phyloP scores from a whole-genome alignment of 2,888 invertebrate species.

The Heteromyza rotundicornis region DNA sequence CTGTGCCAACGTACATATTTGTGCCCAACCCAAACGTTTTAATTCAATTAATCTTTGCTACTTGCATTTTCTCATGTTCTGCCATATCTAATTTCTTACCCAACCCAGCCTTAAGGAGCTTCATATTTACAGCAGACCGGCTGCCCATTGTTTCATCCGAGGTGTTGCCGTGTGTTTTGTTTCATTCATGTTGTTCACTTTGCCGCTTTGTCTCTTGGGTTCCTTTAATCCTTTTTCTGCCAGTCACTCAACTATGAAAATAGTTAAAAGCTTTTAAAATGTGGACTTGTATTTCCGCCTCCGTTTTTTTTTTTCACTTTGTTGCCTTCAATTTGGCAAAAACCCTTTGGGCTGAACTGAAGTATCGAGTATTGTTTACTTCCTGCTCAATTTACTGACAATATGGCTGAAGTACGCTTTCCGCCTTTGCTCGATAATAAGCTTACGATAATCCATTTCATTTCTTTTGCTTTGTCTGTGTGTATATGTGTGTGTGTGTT shows the following conservation, averaged over 20 bases:
- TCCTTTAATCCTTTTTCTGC: neutral
- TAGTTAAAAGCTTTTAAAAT: conserved; percentile 2
- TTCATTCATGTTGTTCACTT: neutral
- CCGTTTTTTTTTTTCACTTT: neutral
- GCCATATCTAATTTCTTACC: neutral
- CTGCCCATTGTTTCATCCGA: no score
- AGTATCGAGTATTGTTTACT: neutral
- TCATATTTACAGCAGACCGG: neutral
- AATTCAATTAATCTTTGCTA: neutral
- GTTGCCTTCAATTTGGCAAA: neutral
- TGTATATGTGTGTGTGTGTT: no score
- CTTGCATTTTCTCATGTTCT: neutral
- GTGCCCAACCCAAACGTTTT: conserved; percentile 1
- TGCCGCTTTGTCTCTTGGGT: neutral
- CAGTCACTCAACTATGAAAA: neutral
- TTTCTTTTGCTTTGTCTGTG: no score
- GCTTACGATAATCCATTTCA: conserved; percentile 2
- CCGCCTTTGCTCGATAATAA: neutral
- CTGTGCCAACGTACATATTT: no score
- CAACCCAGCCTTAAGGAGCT: neutral
- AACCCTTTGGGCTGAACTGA: neutral
- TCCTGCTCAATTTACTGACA: neutral
- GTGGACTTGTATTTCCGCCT: neutral
- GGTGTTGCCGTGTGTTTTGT: neutral
- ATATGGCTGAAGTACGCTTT: neutral